Evolutionary conservation across 1,140 invertebrate species (phyloP), one percentile per base, ranked within the genome.

Genomic region (Acromyrmex echinatior): DNA sequence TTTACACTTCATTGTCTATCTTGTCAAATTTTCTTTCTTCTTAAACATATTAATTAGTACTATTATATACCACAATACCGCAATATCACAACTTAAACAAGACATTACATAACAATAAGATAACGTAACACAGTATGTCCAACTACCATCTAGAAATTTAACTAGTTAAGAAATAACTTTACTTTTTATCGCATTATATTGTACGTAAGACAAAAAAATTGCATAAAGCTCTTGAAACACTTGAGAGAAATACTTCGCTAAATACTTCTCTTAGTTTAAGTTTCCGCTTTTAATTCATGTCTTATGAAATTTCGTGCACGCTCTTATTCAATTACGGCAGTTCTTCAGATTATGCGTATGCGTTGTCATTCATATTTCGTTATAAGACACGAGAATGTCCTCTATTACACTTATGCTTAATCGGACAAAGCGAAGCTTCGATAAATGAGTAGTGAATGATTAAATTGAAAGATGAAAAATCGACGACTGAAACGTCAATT

Each of bases 131-230:
- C 39, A 74, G 14, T 60, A 60, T 16, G 7, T 58, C 12, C 31
- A 53, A 62, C 16, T 60, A 66, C 6, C 6, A 70, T 16, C 58
- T 73, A 73, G 45, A 53, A 58, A 12, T 78, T 21, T 45, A 62
- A 70, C n/a, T 84, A 74, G 56, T 25, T 68, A 68, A 35, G 65
- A 68, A 68, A 12, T 68, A 68, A 68, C 39, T 63, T 51, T 35
- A 62, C n/a, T 76, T 84, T 35, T 81, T 80, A 84, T 76, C 80
- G 80, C 39, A 84, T n/a, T 25, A 28, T 62, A 84, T 84, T 84
- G 68, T 82, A 53, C 53, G 49, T 76, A 35, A 51, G 56, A 49
- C 63, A 49, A 81, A 58, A 56, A 56, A 49, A 25, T 68, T 9
- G 28, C 70, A 31, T 10, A 51, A 76, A 60, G 45, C 51, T 76